Evolutionary conservation across 1,140 invertebrate species (phyloP), one percentile per base, ranked within the genome.

Genomic region (Euwallacea fornicatus): DNA sequence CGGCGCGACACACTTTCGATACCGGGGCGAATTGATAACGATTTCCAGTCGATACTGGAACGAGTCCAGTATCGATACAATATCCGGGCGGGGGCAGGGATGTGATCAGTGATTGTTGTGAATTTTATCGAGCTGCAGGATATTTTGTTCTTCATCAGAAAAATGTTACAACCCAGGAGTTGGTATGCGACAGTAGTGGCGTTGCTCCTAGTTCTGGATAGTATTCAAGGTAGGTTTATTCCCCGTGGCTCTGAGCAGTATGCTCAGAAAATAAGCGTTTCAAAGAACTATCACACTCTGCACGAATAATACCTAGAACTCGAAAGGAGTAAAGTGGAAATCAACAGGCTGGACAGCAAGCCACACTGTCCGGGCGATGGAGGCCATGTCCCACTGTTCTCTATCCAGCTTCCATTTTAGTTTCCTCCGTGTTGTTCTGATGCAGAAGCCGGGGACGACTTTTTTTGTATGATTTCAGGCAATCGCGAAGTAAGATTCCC

Each of bases 281-380:
- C 94, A 97, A 76, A 92, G 84, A 6, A 96, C 74, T 43, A 93
- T 91, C 58, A 96, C 86, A n/a, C 83, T 78, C 81, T 96, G 94
- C 8, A 90, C 91, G 75, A 93, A 82, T 55, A 95, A 78, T 47
- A 95, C 89, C 84, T 94, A 90, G 82, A 93, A 91, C 42, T 90
- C 84, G 4, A 95, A 80, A 44, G 94, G 93, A 54, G 94, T 83
- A 75, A 92, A 84, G 62, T 89, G 89, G 81, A 97, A 97, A 81
- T 96, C 96, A 0, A 89, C 77, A 42, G 94, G 74, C 81, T 96
- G 93, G 0, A 93, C 91, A 75, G 87, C 84, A 15, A 93, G 93
- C 93, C 93, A 96, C 2, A 96, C 74, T 85, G 88, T 90, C 77
- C 91, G 94, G 84, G 92, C 93, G 42, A 86, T 86, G 46, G 84